A percentile compares a stretch with the other conserved stretches of the same genome.
Evolutionary conservation across 2,888 invertebrate species (phyloP).

Genomic region (Nephrotoma guestfalica): DNA sequence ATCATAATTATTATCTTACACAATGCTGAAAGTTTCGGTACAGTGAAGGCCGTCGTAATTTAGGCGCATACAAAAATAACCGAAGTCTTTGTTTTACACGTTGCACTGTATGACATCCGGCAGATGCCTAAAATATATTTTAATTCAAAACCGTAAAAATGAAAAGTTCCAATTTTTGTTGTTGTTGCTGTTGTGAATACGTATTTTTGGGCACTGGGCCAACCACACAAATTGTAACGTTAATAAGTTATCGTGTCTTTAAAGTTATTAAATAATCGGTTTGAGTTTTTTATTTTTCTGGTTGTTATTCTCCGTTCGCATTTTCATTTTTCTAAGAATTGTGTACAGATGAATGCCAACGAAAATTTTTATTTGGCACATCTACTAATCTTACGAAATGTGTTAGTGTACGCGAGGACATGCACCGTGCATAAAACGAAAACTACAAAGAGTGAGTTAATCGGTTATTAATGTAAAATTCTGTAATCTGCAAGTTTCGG

Average conservation of each 20-base stretch:
- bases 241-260: neutral
- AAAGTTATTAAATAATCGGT: neutral
- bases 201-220: neutral
- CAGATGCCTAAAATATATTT: neutral
- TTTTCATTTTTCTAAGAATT: neutral
- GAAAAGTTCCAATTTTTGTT: neutral
- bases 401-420: too few species aligned
- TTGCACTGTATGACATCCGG: neutral
- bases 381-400: neutral
- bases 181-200: neutral
- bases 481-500: too few species aligned
- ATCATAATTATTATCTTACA: neutral
- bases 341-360: neutral
- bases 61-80: neutral
- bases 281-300: neutral
- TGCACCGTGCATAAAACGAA: too few species aligned
- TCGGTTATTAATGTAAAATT: too few species aligned
- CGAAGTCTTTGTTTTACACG: neutral
- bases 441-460: too few species aligned
- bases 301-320: neutral
- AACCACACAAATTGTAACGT: neutral
- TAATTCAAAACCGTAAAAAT: neutral
- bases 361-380: neutral
- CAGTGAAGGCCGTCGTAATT: neutral
- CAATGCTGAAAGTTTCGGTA: neutral